Conservation (phyloP, 2,113 vertebrate species). For the Cathartes aura region DNA sequence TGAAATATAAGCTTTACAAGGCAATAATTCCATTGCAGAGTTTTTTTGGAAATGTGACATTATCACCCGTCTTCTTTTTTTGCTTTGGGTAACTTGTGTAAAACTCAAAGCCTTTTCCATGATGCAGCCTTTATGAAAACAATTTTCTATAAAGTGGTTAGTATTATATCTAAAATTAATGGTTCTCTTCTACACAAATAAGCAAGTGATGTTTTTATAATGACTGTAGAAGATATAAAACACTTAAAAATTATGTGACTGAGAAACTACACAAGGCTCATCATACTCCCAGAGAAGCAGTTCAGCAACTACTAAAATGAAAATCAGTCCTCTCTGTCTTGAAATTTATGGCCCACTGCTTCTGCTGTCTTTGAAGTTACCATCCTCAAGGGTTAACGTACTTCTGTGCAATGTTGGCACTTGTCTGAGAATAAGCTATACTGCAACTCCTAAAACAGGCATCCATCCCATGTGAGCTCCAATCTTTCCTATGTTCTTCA, state of each 20-base stretch:
- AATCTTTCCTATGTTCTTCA: neutral
- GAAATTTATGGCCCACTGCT: conserved; percentile 22
- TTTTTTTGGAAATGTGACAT: neutral
- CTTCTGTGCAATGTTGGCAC: neutral
- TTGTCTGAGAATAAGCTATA: neutral
- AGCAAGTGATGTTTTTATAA: neutral
- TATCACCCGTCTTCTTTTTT: neutral
- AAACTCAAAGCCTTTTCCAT: neutral
- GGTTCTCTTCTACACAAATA: neutral
- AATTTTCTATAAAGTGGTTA: neutral
- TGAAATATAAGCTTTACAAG: neutral
- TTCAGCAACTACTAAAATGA: conserved; percentile 26
- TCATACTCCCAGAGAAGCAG: conserved; percentile 17
- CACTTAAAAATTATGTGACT: conserved; percentile 16
- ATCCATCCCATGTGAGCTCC: neutral
- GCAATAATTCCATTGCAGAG: neutral
- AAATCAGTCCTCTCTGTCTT: neutral
- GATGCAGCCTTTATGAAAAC: neutral
- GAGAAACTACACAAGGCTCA: neutral
- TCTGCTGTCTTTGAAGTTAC: conserved; percentile 44
- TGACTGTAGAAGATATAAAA: conserved; percentile 13
- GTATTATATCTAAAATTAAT: neutral
- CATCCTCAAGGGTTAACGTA: neutral
- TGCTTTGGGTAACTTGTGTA: neutral
- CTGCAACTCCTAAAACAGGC: neutral